phyloP scores from a whole-genome alignment of 2,113 vertebrate genomes.

The Grus americana region DNA sequence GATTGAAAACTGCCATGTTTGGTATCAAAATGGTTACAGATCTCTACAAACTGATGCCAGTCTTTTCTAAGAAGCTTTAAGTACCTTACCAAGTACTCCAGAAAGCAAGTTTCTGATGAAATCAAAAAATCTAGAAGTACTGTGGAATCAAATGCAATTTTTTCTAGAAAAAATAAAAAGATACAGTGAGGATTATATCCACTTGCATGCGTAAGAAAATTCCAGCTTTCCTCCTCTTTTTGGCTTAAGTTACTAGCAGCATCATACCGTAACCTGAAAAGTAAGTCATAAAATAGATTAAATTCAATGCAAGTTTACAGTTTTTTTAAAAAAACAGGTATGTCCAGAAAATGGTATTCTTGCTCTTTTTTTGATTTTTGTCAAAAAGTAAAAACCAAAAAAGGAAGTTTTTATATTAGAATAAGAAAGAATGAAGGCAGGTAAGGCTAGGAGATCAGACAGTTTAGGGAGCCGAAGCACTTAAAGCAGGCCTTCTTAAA shows the following conservation, averaged over 20 bases:
- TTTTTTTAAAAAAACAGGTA: neutral
- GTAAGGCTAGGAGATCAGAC: rapidly evolving
- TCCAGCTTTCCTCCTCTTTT: slow-evolving; percentile 38
- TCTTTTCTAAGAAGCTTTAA: slow-evolving; percentile 84
- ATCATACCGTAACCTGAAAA: slow-evolving; percentile 52
- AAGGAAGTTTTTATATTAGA: neutral
- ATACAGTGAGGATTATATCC: slow-evolving; percentile 92
- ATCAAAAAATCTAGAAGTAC: slow-evolving; percentile 94
- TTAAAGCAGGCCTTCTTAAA: neutral
- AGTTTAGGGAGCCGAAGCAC: neutral
- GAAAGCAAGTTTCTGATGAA: slow-evolving; percentile 93
- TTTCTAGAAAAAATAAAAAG: slow-evolving; percentile 85
- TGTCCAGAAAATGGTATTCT: neutral
- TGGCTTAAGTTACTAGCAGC: neutral
- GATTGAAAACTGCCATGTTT: neutral
- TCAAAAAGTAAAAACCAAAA: neutral
- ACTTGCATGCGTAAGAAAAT: slow-evolving; percentile 24
- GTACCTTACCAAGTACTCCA: slow-evolving; percentile 92
- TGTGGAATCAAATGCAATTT: slow-evolving; percentile 84
- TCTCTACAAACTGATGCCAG: slow-evolving; percentile 74
- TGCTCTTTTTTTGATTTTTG: neutral
- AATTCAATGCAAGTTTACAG: neutral
- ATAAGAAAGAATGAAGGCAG: neutral
- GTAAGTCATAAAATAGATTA: neutral
- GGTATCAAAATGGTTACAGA: slow-evolving; percentile 67